Evolutionary conservation across 92 coral and sea anemone species (phyloP).

Genomic region (Muricea muricata): DNA sequence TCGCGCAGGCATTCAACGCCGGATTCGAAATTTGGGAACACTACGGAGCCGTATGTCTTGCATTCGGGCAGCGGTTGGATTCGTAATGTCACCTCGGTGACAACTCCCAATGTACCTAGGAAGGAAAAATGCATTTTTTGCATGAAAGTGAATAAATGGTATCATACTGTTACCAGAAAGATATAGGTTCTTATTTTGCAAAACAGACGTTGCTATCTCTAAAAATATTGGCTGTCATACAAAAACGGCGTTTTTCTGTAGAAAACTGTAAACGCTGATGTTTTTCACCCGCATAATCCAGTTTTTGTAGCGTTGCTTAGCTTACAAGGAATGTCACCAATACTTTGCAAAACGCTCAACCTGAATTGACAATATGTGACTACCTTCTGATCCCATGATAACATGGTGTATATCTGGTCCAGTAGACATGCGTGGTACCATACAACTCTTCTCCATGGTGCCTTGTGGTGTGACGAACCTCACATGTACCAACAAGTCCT

Average conservation of each 20-base stretch:
- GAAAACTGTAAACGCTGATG: too few relatives aligned
- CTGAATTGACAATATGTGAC: background rate
- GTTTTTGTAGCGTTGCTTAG: too few relatives aligned
- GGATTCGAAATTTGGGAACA: slow-evolving; percentile 84
- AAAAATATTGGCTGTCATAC: too few relatives aligned
- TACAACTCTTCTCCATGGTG: slow-evolving; percentile 96
- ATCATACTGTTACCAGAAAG: too few relatives aligned
- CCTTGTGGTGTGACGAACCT: slow-evolving; percentile 94
- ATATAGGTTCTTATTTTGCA: too few relatives aligned
- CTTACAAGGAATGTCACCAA: too few relatives aligned
- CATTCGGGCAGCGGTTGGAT: slow-evolving; percentile 92
- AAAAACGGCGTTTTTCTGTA: too few relatives aligned
- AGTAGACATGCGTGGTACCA: slow-evolving; percentile 99
- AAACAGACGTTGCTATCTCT: too few relatives aligned
- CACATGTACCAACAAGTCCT: slow-evolving; percentile 88
- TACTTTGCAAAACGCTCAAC: too few relatives aligned
- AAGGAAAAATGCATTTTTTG: background rate
- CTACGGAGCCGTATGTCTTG: slow-evolving; percentile 85
- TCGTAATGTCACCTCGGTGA: slow-evolving; percentile 92
- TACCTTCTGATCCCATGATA: slow-evolving; percentile 97
- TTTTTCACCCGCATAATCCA: too few relatives aligned
- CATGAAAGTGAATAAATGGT: background rate
- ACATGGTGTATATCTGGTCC: slow-evolving; percentile 98
- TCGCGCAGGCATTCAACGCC: slow-evolving; percentile 91
- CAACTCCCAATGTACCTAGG: slow-evolving; percentile 80